These are phyloP conservation scores for Ophion slaviceki DNA, from an alignment of 2,888 invertebrate species.

Conservation along the genomic window DNA sequence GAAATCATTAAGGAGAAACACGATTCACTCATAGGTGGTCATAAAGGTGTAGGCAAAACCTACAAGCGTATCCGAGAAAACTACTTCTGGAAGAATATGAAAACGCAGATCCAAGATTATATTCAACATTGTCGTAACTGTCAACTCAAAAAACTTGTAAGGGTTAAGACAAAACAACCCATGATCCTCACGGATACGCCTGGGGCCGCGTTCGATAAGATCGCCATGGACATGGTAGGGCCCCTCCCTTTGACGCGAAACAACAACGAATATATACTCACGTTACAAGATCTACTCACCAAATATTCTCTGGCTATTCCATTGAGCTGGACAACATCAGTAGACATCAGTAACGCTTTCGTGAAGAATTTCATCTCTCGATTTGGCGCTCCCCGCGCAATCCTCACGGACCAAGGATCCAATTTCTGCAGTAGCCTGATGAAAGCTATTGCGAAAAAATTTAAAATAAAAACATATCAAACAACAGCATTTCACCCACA, in stretches of 20 bases:
- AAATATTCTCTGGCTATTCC: constrained; percentile 57
- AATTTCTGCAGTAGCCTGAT: constrained; percentile 56
- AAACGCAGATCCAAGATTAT: too few species aligned
- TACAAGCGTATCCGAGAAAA: too few species aligned
- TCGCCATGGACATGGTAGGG: constrained; percentile 64
- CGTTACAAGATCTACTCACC: constrained; percentile 54
- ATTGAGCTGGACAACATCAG: constrained; percentile 9
- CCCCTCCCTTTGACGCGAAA: constrained; percentile 46
- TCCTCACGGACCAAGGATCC: constrained; percentile 57
- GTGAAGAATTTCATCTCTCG: constrained; percentile 42
- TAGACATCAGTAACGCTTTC: constrained; percentile 39
- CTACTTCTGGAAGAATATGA: too few species aligned
- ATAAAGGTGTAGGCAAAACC: too few species aligned
- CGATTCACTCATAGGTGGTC: too few species aligned
- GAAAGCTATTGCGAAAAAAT: constrained; percentile 55
- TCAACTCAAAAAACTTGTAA: too few species aligned
- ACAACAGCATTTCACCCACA: too few species aligned
- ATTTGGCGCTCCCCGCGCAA: constrained; percentile 48
- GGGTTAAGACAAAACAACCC: too few species aligned
- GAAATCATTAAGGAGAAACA: too few species aligned
- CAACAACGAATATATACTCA: constrained; percentile 62
- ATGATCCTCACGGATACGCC: too few species aligned
- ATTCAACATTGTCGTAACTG: too few species aligned
- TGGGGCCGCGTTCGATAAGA: constrained; percentile 20
- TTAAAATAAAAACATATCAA: too few species aligned